phyloP scores from a whole-genome alignment of 2,888 invertebrate species.

The Eudasyphora cyanicolor region DNA sequence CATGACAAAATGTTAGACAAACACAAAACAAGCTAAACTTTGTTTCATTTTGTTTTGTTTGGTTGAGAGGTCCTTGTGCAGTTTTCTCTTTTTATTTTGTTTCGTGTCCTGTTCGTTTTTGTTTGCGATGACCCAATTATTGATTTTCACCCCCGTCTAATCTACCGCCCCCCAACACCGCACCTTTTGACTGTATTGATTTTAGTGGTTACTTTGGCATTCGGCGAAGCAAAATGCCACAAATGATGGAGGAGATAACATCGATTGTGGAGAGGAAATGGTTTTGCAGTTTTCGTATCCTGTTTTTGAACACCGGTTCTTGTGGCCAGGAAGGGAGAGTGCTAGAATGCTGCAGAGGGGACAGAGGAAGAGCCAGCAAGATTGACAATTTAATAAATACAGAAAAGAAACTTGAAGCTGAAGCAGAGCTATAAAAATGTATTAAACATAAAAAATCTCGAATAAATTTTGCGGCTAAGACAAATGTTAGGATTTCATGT shows the following conservation, averaged over 20 bases:
- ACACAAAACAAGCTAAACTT: slow-evolving; percentile 3
- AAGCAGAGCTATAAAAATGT: background rate
- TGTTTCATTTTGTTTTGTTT: background rate
- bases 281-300: background rate
- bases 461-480: background rate
- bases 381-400: background rate
- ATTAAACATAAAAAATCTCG: background rate
- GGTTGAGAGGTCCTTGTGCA: too few relatives aligned
- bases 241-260: background rate
- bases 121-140: slow-evolving; percentile 22
- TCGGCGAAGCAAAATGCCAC: background rate
- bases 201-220: slow-evolving; percentile 9
- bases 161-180: too few relatives aligned
- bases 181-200: background rate
- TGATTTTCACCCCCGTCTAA: slow-evolving; percentile 7
- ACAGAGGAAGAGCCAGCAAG: too few relatives aligned
- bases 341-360: background rate
- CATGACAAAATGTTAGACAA: slow-evolving; percentile 13
- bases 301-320: background rate
- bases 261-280: background rate
- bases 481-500: background rate
- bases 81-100: background rate
- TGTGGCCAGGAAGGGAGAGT: background rate
- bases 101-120: background rate
- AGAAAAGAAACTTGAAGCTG: background rate